phyloP scores from a whole-genome alignment of 2,113 vertebrate species.

The Lagopus muta region DNA sequence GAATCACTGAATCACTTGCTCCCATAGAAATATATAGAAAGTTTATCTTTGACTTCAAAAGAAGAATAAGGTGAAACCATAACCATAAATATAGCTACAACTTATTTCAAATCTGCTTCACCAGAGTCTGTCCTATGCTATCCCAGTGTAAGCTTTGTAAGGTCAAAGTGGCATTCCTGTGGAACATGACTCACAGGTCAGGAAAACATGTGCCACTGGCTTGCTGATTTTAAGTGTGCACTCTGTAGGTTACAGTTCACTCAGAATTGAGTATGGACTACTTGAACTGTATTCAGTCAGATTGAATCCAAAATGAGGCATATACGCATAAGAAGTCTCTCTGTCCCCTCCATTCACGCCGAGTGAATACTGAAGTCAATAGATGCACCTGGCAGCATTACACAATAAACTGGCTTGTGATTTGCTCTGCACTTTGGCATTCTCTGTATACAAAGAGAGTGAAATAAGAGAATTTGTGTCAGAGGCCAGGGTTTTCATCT shows the following conservation, averaged over 20 bases:
- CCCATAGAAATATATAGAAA: background rate
- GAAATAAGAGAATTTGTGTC: background rate
- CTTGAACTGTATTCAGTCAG: background rate
- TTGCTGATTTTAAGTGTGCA: background rate
- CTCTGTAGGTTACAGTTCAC: background rate
- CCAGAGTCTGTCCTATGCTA: background rate
- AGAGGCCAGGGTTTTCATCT: background rate
- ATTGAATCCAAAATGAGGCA: background rate
- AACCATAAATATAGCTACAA: background rate
- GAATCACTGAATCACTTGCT: background rate
- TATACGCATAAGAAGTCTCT: background rate
- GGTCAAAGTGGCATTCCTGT: fast-evolving
- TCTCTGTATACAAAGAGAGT: background rate
- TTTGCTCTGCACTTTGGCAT: background rate
- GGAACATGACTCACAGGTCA: background rate
- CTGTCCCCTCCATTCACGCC: background rate
- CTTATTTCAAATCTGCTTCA: background rate
- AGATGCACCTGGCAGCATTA: background rate
- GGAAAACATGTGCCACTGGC: background rate
- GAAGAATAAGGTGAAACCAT: background rate
- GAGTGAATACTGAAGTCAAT: background rate
- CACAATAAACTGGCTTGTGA: background rate
- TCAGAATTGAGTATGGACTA: background rate
- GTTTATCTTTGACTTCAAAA: background rate
- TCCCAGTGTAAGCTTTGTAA: background rate